A percentile compares a stretch with the other conserved stretches of the same genome.
Conservation (phyloP, 92 coral and sea anemone genomes). For the Isaurus tuberculatus region DNA sequence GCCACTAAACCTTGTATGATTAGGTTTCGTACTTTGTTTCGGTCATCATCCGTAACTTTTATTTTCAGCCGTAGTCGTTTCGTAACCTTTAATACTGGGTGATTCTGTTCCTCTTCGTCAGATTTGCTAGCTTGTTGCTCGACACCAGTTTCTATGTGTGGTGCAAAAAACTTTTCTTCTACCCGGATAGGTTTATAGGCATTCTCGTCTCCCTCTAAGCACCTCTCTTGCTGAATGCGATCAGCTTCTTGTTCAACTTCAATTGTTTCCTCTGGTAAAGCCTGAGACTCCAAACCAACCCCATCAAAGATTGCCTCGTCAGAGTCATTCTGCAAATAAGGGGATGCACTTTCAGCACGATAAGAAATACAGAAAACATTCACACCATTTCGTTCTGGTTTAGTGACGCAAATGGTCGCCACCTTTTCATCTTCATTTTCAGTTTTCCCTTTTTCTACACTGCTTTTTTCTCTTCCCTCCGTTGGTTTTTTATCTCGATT, state of each 20-base stretch:
- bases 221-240: slow-evolving; percentile 50
- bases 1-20: slow-evolving; percentile 21
- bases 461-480: background rate
- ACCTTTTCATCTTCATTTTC: background rate
- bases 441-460: background rate
- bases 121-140: slow-evolving; percentile 19
- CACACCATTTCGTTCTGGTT: background rate
- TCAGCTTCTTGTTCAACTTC: slow-evolving; percentile 56
- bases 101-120: background rate
- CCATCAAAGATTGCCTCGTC: background rate
- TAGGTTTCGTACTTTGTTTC: background rate
- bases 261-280: slow-evolving; percentile 32
- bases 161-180: background rate
- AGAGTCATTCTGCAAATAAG: background rate
- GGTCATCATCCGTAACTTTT: background rate
- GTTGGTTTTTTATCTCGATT: background rate
- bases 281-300: background rate
- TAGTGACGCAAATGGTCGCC: background rate
- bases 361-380: background rate
- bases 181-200: slow-evolving; percentile 49
- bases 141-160: background rate
- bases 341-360: background rate
- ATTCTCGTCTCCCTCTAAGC: slow-evolving; percentile 54
- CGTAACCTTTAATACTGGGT: background rate
- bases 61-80: background rate